A percentile compares a stretch with the other conserved stretches of the same genome.
Conservation (phyloP, 2,888 invertebrate genomes). For the Cloeon dipterum region DNA sequence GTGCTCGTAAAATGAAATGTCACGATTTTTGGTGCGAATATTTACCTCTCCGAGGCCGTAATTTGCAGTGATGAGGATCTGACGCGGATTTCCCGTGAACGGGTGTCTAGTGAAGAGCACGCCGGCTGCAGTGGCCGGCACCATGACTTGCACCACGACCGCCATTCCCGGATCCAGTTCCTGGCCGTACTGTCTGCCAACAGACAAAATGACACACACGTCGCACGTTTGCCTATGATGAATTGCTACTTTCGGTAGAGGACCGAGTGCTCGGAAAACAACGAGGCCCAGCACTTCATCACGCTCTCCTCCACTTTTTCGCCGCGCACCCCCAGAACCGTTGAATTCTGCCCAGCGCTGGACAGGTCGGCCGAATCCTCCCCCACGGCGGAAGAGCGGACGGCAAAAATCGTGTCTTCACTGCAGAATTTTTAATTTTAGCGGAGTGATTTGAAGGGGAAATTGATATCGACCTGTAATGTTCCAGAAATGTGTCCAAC, state of each 20-base stretch:
- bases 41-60: constrained; percentile 65
- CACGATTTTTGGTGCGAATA: too few species aligned
- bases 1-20: too few species aligned
- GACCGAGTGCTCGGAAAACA: constrained; percentile 51
- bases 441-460: too few species aligned
- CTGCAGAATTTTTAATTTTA: too few species aligned
- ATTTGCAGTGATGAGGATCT: constrained; percentile 51
- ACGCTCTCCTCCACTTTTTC: constrained; percentile 31
- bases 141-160: constrained; percentile 60
- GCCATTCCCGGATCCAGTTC: constrained; percentile 42
- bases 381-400: constrained; percentile 45
- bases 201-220: not conserved
- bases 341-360: constrained; percentile 67
- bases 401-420: constrained; percentile 25
- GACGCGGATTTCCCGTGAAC: constrained; percentile 37
- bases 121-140: constrained; percentile 41
- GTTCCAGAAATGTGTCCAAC: not conserved
- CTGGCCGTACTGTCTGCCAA: constrained; percentile 44
- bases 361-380: constrained; percentile 63
- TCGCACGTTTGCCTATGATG: not conserved
- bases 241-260: constrained; percentile 42
- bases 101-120: constrained; percentile 68
- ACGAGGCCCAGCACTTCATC: constrained; percentile 59
- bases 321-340: constrained; percentile 35
- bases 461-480: not conserved